Evolutionary conservation across 2,797 vertebrate genomes (phyloP), one percentile per base, ranked within the genome.

Genomic region (Tokudaia muenninki): DNA sequence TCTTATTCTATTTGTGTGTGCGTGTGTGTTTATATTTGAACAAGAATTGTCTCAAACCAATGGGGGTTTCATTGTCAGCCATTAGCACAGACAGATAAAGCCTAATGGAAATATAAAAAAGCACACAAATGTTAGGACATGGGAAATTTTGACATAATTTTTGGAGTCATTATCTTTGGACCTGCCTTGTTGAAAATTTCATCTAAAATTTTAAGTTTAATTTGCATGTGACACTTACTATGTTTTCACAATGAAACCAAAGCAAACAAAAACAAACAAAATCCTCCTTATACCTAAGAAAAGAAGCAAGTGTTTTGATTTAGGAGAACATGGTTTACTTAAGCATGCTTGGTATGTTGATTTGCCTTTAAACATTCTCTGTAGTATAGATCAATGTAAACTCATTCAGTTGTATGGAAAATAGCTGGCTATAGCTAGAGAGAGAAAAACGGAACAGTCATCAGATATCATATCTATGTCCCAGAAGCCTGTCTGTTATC

Each of bases 171-270:
- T 90, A 44, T 10, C n/a, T 83, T 94, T 78, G 70, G 16, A 17
- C 59, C 67, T 72, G 41, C 34, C 12, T 84, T 44, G 3, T 57
- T 17, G 86, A 91, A 93, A 19, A 84, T 77, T 59, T 90, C 37
- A 41, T 84, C 34, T 57, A 57, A 50, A 82, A 52, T 61, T 90
- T 87, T 67, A 93, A 74, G 24, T 31, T 94, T 91, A 80, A 80
- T 90, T 91, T 89, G 31, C 70, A 75, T 26, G 82, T 74, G 75
- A 82, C 21, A 77, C 52, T 87, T 72, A 83, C 70, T 95, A 37
- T 50, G 72, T 55, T 81, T 94, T 75, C 12, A 70, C 47, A 80
- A 63, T 63, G 21, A 77, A 77, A 14, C 22, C 16, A 44, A 37
- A 72, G 3, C 37, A 63, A 92, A 81, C 7, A 19, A 29, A 52